phyloP scores from a whole-genome alignment of 2,797 vertebrate species.

The Morelia viridis region DNA sequence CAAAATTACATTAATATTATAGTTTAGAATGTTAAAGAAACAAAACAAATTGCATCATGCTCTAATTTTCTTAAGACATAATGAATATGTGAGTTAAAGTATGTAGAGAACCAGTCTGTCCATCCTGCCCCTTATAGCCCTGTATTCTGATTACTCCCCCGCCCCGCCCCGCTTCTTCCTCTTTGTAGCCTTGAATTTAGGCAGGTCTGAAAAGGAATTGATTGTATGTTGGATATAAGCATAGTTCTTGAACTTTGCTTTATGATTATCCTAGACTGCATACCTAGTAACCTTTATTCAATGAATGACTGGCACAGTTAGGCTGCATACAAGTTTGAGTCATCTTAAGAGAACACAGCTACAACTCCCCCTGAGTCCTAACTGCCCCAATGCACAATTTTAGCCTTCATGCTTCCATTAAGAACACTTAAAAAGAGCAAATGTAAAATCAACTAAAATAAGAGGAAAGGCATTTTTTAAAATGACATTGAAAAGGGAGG shows the following conservation, averaged over 20 bases:
- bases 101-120: not conserved
- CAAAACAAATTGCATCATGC: not conserved
- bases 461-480: not conserved
- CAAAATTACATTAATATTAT: not conserved
- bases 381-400: not conserved
- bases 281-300: not conserved
- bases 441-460: not conserved
- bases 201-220: not conserved
- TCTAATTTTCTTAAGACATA: not conserved
- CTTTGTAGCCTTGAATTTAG: not conserved
- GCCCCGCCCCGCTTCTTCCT: not conserved
- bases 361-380: not conserved
- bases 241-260: not conserved
- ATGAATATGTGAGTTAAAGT: not conserved
- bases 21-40: not conserved
- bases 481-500: not conserved
- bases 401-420: not conserved
- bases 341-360: not conserved
- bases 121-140: not conserved
- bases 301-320: not conserved
- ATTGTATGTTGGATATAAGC: not conserved
- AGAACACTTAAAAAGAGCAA: not conserved
- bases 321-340: not conserved
- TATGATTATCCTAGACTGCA: not conserved
- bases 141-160: not conserved